Conservation (phyloP, 2,113 vertebrate species). For the Rhabdornis inornatus region DNA sequence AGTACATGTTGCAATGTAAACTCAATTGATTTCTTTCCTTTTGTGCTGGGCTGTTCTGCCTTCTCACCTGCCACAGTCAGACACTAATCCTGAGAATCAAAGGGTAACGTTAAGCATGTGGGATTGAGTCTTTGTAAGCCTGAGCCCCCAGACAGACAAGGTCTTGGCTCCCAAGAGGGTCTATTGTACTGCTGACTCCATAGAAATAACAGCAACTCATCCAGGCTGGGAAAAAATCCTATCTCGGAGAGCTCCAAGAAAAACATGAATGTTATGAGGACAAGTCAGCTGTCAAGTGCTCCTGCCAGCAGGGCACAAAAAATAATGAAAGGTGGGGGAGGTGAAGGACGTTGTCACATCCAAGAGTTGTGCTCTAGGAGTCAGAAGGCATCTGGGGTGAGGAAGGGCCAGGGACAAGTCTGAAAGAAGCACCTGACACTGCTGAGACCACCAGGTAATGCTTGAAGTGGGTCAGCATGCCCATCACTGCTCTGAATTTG, state of each 20-base stretch:
- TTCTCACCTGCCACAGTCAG: constrained; percentile 30
- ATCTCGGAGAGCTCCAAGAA: constrained; percentile 24
- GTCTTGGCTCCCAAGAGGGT: constrained; percentile 31
- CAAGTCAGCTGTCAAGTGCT: neutral
- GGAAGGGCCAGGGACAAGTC: neutral
- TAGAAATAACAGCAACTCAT: constrained; percentile 48
- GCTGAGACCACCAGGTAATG: neutral
- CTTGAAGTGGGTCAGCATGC: neutral
- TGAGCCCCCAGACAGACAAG: constrained; percentile 20
- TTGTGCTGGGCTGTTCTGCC: neutral
- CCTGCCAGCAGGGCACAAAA: constrained; percentile 23
- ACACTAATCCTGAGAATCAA: neutral
- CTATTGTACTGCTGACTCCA: constrained; percentile 39
- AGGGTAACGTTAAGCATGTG: neutral
- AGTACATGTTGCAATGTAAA: neutral
- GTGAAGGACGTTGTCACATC: neutral
- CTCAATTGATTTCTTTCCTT: neutral
- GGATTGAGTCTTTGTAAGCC: constrained; percentile 2
- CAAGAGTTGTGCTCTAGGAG: neutral
- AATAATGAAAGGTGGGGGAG: neutral
- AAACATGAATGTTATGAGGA: neutral
- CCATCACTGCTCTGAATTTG: neutral
- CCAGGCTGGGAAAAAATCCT: constrained; percentile 56
- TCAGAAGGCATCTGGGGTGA: neutral
- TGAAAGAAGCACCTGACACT: neutral